Evolutionary conservation across 1,140 invertebrate genomes (phyloP), one percentile per base, ranked within the genome.

Genomic region (Zaprionus capensis): DNA sequence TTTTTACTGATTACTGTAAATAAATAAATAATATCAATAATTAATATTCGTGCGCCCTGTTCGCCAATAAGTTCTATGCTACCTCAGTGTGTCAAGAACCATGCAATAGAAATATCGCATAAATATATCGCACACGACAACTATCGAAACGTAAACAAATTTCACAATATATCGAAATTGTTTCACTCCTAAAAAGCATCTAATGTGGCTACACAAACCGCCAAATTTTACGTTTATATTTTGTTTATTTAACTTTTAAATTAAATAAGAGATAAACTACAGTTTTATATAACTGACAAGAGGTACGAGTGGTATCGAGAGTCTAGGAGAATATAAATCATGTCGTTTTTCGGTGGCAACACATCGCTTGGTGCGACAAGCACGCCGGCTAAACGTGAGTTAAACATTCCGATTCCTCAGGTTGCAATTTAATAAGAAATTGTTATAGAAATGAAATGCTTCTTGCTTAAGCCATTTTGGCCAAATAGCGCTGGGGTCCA

Each of bases 311-410:
- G 49, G 17, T 12, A 28, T 49, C 34, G 28, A 2, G 24, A 53
- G 34, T 28, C 24, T 22, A 49, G 34, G 24, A 72, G 17, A 20
- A 14, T 9, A 58, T 12, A 36, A 65, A 22, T 46, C 64, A 92
- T 92, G 91, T 91, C 91, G 56, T 92, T 92, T 53, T 92, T 91
- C 74, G 86, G 91, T 57, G 80, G 68, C 34, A 93, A 88, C 74
- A 92, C 83, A 55, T 76, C 91, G 58, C 80, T 93, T 38, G 92
- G 92, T 44, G 79, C 91, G 31, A 91, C 86, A 59, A 92, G 90
- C 78, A 93, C 92, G 69, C 92, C 91, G 79, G 85, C 87, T 17
- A 92, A 92, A 83, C 82, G 91, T 92, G 76, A 90, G 91, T 62
- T 17, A 9, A 49, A 31, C 34, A 51, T 22, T 7, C 2, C 41